Evolutionary conservation across 2,888 invertebrate species (phyloP).

Genomic region (Unio pictorum): DNA sequence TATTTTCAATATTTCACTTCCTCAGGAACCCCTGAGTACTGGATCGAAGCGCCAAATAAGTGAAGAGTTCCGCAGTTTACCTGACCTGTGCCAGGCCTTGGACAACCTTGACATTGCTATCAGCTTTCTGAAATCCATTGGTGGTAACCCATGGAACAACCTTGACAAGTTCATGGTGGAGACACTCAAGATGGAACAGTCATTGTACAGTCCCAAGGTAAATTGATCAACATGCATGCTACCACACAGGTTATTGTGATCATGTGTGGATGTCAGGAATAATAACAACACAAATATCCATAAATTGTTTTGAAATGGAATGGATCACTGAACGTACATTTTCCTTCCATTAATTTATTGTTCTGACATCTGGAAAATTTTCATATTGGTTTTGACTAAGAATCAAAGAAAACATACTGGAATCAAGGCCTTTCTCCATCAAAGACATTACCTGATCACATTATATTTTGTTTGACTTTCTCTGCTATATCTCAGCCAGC

Average conservation of each 20-base stretch:
- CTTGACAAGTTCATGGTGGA: slow-evolving; percentile 48
- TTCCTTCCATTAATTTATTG: no score
- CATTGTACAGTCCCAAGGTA: slow-evolving; percentile 40
- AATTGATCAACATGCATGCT: neutral
- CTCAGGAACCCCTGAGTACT: slow-evolving; percentile 25
- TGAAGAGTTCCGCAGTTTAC: slow-evolving; percentile 28
- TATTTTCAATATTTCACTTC: no score
- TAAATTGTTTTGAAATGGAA: no score
- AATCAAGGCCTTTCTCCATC: no score
- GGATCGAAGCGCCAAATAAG: slow-evolving; percentile 33
- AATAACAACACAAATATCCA: no score
- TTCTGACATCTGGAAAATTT: no score
- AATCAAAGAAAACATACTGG: no score
- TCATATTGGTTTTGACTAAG: no score
- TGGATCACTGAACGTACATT: no score
- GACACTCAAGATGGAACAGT: slow-evolving; percentile 43
- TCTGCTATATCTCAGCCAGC: no score
- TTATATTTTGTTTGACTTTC: no score
- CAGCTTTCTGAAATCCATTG: slow-evolving; percentile 39
- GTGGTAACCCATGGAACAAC: slow-evolving; percentile 19
- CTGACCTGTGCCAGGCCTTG: slow-evolving; percentile 38
- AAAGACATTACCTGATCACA: no score
- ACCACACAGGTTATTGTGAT: neutral
- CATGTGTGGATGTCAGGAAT: neutral
- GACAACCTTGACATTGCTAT: slow-evolving; percentile 43